Evolutionary conservation across 2,888 invertebrate species (phyloP).

Genomic region (Conistra vaccinii): DNA sequence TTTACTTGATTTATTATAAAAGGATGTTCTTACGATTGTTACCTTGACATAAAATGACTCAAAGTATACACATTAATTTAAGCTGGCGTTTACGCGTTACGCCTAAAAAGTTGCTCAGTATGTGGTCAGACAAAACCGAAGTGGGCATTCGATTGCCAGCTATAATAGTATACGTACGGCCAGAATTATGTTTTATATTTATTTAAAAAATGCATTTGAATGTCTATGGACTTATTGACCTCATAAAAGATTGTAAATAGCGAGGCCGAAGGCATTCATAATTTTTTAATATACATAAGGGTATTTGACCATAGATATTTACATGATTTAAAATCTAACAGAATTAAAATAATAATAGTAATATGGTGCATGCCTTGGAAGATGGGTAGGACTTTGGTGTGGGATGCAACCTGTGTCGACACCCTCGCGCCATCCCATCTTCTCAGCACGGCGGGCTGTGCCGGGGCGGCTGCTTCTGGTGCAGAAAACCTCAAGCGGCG

Average conservation of each 20-base stretch:
- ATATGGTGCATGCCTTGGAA: too few relatives aligned
- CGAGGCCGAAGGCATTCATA: neutral
- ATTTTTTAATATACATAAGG: slow-evolving; percentile 16
- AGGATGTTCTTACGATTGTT: neutral
- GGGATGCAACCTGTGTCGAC: too few relatives aligned
- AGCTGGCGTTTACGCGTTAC: neutral
- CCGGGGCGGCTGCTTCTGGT: too few relatives aligned
- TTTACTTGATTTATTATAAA: neutral
- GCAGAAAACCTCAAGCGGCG: too few relatives aligned
- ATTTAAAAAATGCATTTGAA: neutral
- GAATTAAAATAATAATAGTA: too few relatives aligned
- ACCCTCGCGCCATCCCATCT: too few relatives aligned
- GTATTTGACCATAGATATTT: too few relatives aligned
- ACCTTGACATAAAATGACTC: slow-evolving; percentile 1
- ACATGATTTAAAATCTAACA: too few relatives aligned
- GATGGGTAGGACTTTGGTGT: too few relatives aligned
- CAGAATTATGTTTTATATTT: neutral
- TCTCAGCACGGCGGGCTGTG: too few relatives aligned
- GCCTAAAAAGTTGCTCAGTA: neutral
- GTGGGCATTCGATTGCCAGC: neutral
- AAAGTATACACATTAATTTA: neutral
- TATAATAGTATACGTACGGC: neutral
- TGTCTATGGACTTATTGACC: slow-evolving; percentile 5
- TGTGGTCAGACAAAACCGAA: neutral
- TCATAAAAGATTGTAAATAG: slow-evolving; percentile 41